phyloP scores from a whole-genome alignment of 2,888 invertebrate genomes.

The Rhagium mordax region DNA sequence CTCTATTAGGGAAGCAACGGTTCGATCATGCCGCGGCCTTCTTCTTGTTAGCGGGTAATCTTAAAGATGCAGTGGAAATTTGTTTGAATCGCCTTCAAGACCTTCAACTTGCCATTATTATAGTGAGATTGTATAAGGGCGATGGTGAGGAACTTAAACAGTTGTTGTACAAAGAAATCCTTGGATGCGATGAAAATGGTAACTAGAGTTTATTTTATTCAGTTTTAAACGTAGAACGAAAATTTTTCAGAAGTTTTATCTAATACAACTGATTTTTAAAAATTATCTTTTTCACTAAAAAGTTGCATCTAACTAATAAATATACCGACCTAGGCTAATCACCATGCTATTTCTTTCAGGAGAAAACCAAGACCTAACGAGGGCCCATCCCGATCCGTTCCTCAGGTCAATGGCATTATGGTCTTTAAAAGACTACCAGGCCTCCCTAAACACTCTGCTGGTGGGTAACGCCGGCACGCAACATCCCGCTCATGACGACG shows the following conservation, averaged over 20 bases:
- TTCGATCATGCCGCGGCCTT: constrained; percentile 99
- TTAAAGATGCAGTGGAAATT: constrained; percentile 97
- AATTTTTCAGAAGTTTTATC: too few relatives aligned
- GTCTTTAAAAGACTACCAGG: constrained; percentile 93
- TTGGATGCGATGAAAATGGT: constrained; percentile 80
- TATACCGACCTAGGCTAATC: too few relatives aligned
- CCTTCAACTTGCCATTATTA: constrained; percentile 94
- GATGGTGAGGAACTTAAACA: constrained; percentile 81
- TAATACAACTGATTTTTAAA: too few relatives aligned
- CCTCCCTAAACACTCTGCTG: constrained; percentile 89
- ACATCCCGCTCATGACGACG: constrained; percentile 74
- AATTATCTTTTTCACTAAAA: too few relatives aligned
- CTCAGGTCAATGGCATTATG: constrained; percentile 97
- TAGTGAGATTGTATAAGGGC: constrained; percentile 92
- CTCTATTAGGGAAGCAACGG: constrained; percentile 91
- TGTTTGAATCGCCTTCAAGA: constrained; percentile 93
- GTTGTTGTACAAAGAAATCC: constrained; percentile 84
- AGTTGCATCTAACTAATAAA: too few relatives aligned
- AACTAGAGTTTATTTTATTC: constrained; percentile 16
- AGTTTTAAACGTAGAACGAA: too few relatives aligned
- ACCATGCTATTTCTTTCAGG: too few relatives aligned
- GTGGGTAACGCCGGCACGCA: constrained; percentile 84
- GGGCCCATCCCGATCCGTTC: constrained; percentile 95
- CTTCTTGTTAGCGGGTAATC: constrained; percentile 93
- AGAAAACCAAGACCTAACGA: constrained; percentile 80